Conservation (phyloP, 2,797 vertebrate genomes). For the Sibirionetta formosa region DNA sequence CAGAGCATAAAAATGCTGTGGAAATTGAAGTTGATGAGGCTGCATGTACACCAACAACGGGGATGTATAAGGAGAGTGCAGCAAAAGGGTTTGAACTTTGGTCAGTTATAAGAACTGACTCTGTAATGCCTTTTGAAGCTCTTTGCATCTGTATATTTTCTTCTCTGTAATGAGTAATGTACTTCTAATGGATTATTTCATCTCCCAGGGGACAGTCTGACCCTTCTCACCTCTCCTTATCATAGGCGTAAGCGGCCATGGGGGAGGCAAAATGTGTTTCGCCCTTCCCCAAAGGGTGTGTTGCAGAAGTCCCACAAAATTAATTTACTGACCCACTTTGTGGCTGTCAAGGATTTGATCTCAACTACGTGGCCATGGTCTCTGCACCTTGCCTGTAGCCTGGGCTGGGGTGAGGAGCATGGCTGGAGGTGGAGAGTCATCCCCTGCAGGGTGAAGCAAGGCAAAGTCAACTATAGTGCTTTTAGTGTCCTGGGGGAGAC, state of each 20-base stretch:
- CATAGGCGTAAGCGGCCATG: not conserved
- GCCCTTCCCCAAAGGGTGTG: not conserved
- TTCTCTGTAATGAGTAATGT: conserved; percentile 5
- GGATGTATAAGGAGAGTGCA: not conserved
- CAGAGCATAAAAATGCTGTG: not conserved
- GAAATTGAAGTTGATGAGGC: not conserved
- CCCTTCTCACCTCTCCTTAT: conserved; percentile 12
- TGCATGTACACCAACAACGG: fast-evolving
- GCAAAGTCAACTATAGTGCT: fast-evolving
- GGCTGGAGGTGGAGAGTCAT: not conserved
- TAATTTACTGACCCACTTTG: not conserved
- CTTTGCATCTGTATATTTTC: not conserved
- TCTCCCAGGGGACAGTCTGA: not conserved
- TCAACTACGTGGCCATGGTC: fast-evolving
- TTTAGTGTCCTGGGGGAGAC: not conserved
- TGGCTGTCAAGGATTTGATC: not conserved
- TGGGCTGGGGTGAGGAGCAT: fast-evolving
- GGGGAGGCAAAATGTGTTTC: not conserved
- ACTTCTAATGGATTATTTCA: conserved; percentile 36
- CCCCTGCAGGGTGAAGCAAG: not conserved
- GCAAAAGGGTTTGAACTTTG: not conserved
- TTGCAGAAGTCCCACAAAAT: not conserved
- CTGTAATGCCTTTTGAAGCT: not conserved
- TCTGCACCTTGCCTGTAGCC: not conserved
- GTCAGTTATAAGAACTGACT: not conserved